Evolutionary conservation across 1,140 invertebrate species (phyloP).

Genomic region (Melipona quadrifasciata): DNA sequence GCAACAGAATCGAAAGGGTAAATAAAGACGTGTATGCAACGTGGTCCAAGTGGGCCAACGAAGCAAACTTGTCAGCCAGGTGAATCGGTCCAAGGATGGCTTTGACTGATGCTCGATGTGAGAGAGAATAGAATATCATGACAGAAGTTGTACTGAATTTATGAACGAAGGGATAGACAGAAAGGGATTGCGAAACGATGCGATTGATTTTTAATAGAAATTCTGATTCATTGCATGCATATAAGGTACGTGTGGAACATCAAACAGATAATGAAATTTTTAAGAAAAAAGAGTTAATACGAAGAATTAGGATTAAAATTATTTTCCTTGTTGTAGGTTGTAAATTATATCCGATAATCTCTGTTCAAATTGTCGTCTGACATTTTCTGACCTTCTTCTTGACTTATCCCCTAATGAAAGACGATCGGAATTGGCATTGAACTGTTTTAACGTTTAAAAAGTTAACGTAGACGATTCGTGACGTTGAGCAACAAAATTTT

Average conservation of each 20-base stretch:
- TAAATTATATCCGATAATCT: not conserved
- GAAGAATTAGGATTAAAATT: no score
- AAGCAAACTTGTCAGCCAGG: not conserved
- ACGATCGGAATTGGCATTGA: not conserved
- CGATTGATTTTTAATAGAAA: not conserved
- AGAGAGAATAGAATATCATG: not conserved
- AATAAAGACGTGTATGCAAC: slow-evolving; percentile 32
- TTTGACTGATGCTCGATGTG: not conserved
- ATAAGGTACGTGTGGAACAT: no score
- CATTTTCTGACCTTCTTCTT: not conserved
- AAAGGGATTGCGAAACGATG: not conserved
- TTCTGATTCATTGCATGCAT: not conserved
- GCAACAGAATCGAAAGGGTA: slow-evolving; percentile 32
- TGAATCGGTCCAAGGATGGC: not conserved
- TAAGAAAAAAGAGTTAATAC: no score
- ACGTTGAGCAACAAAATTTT: not conserved
- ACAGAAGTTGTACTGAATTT: not conserved
- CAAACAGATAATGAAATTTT: no score
- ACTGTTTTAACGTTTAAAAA: not conserved
- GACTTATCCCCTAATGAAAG: not conserved
- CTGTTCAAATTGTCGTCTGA: not conserved
- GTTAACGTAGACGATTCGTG: not conserved
- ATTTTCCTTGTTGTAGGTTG: not conserved
- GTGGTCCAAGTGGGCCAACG: not conserved
- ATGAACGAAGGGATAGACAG: not conserved